Conservation (phyloP, 1,140 invertebrate genomes). For the Telenomus remus region DNA sequence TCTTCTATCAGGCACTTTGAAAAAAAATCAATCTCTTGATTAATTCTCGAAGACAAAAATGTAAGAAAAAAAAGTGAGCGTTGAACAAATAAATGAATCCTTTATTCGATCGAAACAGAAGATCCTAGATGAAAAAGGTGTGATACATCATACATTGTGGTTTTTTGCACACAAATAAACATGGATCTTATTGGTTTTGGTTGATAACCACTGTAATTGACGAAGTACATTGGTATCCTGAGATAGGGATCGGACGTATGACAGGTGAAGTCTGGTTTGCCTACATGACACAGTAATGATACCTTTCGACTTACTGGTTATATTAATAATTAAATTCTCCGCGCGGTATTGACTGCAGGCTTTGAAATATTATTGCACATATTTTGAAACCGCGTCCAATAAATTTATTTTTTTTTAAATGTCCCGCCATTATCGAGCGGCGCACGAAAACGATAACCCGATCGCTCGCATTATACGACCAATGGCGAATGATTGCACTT, state of each 20-base stretch:
- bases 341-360: conserved; percentile 44
- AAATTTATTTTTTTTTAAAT: conserved; percentile 2
- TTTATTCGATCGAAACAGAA: too few species aligned
- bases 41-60: too few species aligned
- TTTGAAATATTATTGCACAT: conserved; percentile 43
- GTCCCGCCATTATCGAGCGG: not conserved
- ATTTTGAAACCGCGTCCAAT: conserved; percentile 25
- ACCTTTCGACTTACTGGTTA: conserved; percentile 57
- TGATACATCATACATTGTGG: not conserved
- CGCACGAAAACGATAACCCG: not conserved
- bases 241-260: conserved; percentile 55
- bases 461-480: not conserved
- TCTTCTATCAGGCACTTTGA: too few species aligned
- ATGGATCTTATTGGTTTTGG: conserved; percentile 35
- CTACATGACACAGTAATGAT: conserved; percentile 60
- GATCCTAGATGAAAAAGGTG: too few species aligned
- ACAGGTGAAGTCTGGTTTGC: conserved; percentile 61
- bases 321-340: conserved; percentile 61
- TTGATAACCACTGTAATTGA: conserved; percentile 57
- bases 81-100: too few species aligned
- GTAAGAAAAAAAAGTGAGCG: too few species aligned
- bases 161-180: conserved; percentile 11
- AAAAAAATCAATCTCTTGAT: too few species aligned
- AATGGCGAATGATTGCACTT: too few species aligned
- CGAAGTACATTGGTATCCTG: conserved; percentile 49